Conservation (phyloP, 2,797 vertebrate genomes). For the Bufotes viridis region DNA sequence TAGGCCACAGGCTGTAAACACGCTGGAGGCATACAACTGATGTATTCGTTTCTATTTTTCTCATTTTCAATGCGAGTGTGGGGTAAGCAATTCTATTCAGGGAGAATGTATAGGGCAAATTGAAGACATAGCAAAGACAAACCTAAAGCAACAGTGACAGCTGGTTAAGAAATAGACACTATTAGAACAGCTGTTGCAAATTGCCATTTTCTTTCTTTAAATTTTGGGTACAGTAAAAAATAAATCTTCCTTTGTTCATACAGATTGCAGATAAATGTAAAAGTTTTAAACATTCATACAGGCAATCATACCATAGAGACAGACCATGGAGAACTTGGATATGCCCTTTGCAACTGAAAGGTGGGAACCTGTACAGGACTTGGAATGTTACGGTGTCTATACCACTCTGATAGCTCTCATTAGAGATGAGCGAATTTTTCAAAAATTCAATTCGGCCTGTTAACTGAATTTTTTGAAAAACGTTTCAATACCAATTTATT, state of each 20-base stretch:
- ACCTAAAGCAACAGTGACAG: slow-evolving; percentile 21
- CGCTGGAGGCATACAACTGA: neutral
- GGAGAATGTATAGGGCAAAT: slow-evolving; percentile 19
- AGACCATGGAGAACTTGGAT: neutral
- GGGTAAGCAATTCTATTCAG: slow-evolving; percentile 33
- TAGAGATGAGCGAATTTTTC: too few species aligned
- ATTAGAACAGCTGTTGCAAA: slow-evolving; percentile 53
- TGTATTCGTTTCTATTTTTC: slow-evolving; percentile 1
- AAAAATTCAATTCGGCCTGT: too few species aligned
- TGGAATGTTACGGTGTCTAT: too few species aligned
- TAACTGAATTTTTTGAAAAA: too few species aligned
- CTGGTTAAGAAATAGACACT: slow-evolving; percentile 42
- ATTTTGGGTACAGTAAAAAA: slow-evolving; percentile 17
- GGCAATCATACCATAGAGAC: neutral
- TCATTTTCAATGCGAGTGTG: neutral
- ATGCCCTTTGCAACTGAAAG: neutral
- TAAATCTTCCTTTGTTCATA: slow-evolving; percentile 12
- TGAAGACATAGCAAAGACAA: slow-evolving; percentile 32
- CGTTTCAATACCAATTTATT: too few species aligned
- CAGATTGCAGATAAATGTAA: slow-evolving; percentile 35
- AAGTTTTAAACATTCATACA: neutral
- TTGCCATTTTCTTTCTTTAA: slow-evolving; percentile 26
- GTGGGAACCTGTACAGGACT: neutral
- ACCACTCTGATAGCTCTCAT: too few species aligned
- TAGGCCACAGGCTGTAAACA: slow-evolving; percentile 26